Conservation (phyloP, 2,113 vertebrate species). For the Strix aluco region DNA sequence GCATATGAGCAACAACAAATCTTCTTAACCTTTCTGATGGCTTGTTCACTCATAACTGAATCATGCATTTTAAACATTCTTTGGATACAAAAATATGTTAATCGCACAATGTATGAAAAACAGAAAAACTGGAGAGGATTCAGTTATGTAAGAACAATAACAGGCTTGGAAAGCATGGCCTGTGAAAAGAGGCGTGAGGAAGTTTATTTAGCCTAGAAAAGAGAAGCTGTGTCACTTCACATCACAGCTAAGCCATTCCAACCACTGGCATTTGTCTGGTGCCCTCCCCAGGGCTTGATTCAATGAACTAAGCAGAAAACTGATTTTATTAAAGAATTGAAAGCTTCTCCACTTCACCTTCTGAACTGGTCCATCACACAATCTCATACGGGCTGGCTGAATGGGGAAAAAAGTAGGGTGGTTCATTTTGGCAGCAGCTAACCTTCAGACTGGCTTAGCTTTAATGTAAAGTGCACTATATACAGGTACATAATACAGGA, state of each 20-base stretch:
- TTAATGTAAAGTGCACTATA: neutral
- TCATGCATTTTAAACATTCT: neutral
- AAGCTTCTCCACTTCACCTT: neutral
- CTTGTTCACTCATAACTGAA: neutral
- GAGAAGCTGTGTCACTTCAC: neutral
- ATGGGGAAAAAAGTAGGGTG: neutral
- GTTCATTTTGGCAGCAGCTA: neutral
- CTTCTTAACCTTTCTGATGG: neutral
- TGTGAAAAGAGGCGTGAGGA: neutral
- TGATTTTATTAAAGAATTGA: neutral
- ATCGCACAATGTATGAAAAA: neutral
- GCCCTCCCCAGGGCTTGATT: neutral
- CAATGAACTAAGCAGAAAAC: neutral
- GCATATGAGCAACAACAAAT: neutral
- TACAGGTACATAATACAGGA: neutral
- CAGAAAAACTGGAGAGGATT: neutral
- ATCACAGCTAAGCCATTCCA: neutral
- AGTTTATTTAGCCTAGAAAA: neutral
- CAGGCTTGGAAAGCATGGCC: neutral
- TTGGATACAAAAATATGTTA: neutral
- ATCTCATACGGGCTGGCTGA: neutral
- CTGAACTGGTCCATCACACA: neutral
- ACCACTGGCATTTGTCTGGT: neutral
- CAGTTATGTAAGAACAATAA: neutral
- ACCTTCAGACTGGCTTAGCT: neutral